Evolutionary conservation across 2,888 invertebrate species (phyloP), one percentile per base, ranked within the genome.

Genomic region (Xanthia togata): DNA sequence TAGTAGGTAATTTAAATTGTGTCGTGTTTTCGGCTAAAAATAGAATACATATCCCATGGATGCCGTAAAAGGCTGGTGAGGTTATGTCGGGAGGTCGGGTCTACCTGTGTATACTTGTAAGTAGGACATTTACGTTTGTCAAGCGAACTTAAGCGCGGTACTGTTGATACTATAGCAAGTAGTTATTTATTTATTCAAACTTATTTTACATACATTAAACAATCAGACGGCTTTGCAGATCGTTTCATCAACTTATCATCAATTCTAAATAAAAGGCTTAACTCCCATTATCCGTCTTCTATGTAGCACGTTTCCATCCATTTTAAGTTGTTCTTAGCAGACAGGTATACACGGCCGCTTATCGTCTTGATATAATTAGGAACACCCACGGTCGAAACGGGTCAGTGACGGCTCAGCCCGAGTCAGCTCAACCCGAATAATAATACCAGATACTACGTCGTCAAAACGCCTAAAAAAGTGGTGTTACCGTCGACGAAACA

Each of bases 11-110:
- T 50, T 65, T 60, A 38, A 72, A 60, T 63, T 63, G n/a, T 73
- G 71, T 75, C 68, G 63, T 65, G 55, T 53, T 76, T 71, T 75
- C 3, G 26, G 9, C 53, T 74, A 74, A 78, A 82, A 78, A 82
- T 85, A 83, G 73, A 71, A 65, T 41, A 65, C 55, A 70, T 64
- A 69, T 69, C 83, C 70, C 79, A 38, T 73, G 68, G 64, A 83
- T 26, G 60, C 26, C 47, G 59, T 83, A 78, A 78, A 64, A 35
- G 50, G 26, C 59, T 77, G n/a, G 63, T 60, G 60, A 50, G 78
- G 85, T 80, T 73, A 75, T 70, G 71, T 67, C 57, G 67, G 47
- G 59, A 68, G 82, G 65, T 85, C 83, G 60, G 5, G n/a, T 47
- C 9, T 65, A 67, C 67, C 53, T 73, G 60, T 62, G 50, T 38